A percentile compares a stretch with the other conserved stretches of the same genome.
phyloP scores from a whole-genome alignment of 2,113 vertebrate genomes.

The Etia nguti region DNA sequence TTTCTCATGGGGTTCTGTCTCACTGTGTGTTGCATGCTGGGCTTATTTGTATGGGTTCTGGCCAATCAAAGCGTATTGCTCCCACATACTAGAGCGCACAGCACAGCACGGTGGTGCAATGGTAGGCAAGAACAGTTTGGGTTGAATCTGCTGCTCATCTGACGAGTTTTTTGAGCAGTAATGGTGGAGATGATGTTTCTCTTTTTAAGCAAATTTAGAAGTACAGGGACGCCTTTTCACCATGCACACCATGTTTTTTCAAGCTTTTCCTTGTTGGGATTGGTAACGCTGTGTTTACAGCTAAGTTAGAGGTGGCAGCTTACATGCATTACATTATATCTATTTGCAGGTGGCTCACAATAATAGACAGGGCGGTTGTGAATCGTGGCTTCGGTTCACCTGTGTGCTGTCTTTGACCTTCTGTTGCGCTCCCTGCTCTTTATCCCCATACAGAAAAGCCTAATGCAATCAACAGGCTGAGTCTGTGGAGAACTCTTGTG shows the following conservation, averaged over 20 bases:
- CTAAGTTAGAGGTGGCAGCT: neutral
- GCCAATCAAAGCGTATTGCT: neutral
- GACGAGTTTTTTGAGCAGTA: neutral
- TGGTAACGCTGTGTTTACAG: neutral
- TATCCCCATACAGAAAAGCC: neutral
- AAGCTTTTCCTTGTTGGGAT: neutral
- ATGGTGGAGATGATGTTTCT: neutral
- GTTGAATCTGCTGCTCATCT: neutral
- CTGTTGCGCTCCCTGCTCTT: neutral
- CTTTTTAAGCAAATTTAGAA: neutral
- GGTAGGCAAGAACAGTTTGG: neutral
- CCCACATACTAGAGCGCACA: neutral
- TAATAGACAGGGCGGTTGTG: neutral
- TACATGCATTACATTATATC: neutral
- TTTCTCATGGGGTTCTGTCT: neutral
- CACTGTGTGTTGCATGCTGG: neutral
- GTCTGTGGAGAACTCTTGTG: neutral
- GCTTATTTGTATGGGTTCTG: neutral
- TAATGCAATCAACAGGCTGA: neutral
- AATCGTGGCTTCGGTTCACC: neutral
- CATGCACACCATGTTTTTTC: neutral
- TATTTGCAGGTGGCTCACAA: neutral
- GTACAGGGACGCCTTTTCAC: neutral
- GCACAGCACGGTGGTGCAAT: neutral
- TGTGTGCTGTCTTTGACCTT: neutral